Evolutionary conservation across 1,140 invertebrate species (phyloP).

Genomic region (Megathymus violae): DNA sequence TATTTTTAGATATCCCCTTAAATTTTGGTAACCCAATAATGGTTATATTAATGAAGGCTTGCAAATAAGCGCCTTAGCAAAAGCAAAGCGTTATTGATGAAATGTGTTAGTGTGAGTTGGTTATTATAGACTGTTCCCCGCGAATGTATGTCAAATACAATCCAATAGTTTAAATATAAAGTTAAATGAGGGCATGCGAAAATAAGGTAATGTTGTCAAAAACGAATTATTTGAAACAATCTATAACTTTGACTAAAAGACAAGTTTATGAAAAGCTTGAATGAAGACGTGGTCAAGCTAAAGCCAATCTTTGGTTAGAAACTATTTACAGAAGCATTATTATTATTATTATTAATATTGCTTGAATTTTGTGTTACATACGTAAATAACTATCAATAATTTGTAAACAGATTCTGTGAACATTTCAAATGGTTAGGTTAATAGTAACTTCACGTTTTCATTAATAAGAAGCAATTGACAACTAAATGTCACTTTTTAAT

Average conservation of each 20-base stretch:
- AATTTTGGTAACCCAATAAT: constrained; percentile 16
- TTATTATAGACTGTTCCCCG: constrained; percentile 68
- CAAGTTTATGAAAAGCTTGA: constrained; percentile 55
- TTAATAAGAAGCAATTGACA: neutral
- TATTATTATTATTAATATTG: constrained; percentile 7
- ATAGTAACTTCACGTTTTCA: constrained; percentile 10
- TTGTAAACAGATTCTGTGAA: constrained; percentile 39
- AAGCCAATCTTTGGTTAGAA: constrained; percentile 51
- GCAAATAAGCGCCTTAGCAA: constrained; percentile 68
- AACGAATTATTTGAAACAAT: constrained; percentile 60
- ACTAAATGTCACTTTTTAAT: no score
- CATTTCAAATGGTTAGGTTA: constrained; percentile 1
- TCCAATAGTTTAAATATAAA: constrained; percentile 29
- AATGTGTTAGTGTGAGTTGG: constrained; percentile 9
- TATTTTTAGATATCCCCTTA: constrained; percentile 9
- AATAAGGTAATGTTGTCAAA: constrained; percentile 43
- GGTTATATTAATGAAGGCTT: constrained; percentile 42
- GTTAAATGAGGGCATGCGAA: constrained; percentile 54
- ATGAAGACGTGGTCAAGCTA: constrained; percentile 62
- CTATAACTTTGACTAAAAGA: constrained; percentile 55
- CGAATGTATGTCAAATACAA: constrained; percentile 20
- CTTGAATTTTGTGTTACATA: constrained; percentile 6
- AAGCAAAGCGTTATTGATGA: constrained; percentile 64
- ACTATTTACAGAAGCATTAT: constrained; percentile 45
- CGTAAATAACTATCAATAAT: constrained; percentile 18